Base-by-base conservation (phyloP, 2,797 vertebrate genomes). In the Rhinella marina region DNA sequence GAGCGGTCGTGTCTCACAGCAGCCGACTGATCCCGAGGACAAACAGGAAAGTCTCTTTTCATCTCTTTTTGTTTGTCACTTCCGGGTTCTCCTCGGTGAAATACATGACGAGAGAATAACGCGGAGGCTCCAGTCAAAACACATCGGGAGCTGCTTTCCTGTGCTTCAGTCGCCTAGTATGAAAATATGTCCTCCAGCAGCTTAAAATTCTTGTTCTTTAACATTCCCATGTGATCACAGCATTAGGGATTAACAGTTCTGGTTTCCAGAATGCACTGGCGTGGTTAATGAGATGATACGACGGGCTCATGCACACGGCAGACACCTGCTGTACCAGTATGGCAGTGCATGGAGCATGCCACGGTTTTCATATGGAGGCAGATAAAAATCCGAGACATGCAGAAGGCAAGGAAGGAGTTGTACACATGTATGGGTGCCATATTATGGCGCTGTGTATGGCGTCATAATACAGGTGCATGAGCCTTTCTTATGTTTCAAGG, bases 181-280 rank as follows among this genome's bases (percentile, higher is more conserved):
- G 50, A 77, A 75, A 77, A 77, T 77, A n/a, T 77, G 23, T 77
- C 75, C 75, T 21, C 11, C 7, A 77, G 23, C 11, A 77, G 75
- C 75, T 77, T 77, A 77, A 77, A 77, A 77, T 77, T 77, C 50
- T 25, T 77, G 23, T 50, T 77, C 50, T 77, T 77, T 54, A 77
- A 77, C 75, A 54, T 77, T 77, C 75, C 50, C 75, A 77, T 77
- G 75, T 77, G 75, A 77, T 77, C 5, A 21, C 13, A 27, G 50
- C 12, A 54, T 77, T 77, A 77, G 72, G 72, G 72, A 75, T 75
- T 75, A 75, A 41, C 29, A 8, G 21, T 48, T 73, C 29, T 48
- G 32, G 6, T 73, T 41, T 73, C 70, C 70, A 73, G 70, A 8
- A 73, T 11, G 19, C 21, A 48, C 72, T 23, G 72, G 41, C 4